Evolutionary conservation across 2,113 vertebrate species (phyloP), one percentile per base, ranked within the genome.

Genomic region (Microcebus lehilahytsara): DNA sequence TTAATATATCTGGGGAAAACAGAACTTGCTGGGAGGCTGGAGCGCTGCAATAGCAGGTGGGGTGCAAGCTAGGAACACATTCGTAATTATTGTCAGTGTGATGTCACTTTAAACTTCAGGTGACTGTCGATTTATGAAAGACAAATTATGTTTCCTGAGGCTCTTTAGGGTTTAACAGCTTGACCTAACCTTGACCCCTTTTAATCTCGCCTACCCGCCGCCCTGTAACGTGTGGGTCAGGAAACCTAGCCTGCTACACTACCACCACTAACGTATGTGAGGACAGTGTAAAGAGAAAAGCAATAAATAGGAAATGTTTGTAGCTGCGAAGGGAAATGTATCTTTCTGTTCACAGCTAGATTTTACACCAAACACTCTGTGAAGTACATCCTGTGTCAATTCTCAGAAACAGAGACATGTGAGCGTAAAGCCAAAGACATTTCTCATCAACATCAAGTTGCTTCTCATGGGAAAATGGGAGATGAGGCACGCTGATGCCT

Each of bases 361-460:
- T 60, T 60, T 67, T 49, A 51, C 34, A 58, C 51, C 14, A 6
- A 5, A 75, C 19, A 53, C 10, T 17, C n/a, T 30, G 11, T n/a
- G 7, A 30, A 75, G 27, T 23, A n/a, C 13, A 88, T 84, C 58
- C 69, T 51, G 7, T 34, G 69, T 32, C 58, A 75, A 11, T 42
- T 96, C 49, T 77, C 37, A 32, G 60, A 75, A 58, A 67, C 32
- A 56, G 30, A 79, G 46, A 53, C 32, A 40, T 34, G 34, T n/a
- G 7, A n/a, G 19, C 34, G 23, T 8, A 16, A 32, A n/a, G 20
- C 19, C 40, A 22, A 2, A 2, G 51, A 12, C 11, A 0, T 27
- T 67, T 32, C 66, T 13, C 8, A 19, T 9, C 32, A 56, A 51
- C 23, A 22, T 23, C 17, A 5, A 3, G 23, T 25, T 30, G 49